Evolutionary conservation across 2,113 vertebrate species (phyloP).

Genomic region (Callipepla squamata): DNA sequence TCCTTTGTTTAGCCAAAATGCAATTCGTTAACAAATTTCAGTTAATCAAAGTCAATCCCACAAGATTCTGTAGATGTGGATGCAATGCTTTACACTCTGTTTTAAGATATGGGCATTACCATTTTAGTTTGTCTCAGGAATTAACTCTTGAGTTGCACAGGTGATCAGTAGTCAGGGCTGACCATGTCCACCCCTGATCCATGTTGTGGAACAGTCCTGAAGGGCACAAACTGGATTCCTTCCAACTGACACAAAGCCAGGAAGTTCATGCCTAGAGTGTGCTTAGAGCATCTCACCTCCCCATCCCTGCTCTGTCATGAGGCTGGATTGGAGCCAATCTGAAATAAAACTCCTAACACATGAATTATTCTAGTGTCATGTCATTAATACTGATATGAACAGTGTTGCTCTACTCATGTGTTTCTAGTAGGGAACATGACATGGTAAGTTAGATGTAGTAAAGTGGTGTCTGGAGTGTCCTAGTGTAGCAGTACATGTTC

Average conservation of each 20-base stretch:
- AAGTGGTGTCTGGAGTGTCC: not conserved
- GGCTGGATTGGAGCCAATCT: not conserved
- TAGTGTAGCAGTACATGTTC: not conserved
- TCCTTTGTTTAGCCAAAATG: not conserved
- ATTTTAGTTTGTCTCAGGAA: not conserved
- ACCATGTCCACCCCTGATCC: rapidly evolving
- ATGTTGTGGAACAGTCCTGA: not conserved
- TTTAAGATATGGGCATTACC: not conserved
- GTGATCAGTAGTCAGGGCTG: no score
- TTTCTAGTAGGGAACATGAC: not conserved
- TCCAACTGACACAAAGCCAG: not conserved
- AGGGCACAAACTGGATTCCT: not conserved
- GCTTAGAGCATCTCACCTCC: not conserved
- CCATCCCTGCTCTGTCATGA: not conserved
- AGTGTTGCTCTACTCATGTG: not conserved
- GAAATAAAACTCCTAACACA: not conserved
- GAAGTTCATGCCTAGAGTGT: not conserved
- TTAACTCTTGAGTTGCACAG: not conserved
- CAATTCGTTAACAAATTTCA: not conserved
- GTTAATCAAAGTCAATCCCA: not conserved
- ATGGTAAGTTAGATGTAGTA: not conserved
- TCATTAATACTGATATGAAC: not conserved
- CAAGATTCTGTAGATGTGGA: not conserved
- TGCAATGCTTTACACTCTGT: rapidly evolving
- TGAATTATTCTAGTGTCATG: not conserved